Conservation (phyloP, 2,888 invertebrate genomes). For the Drosophila cognata region DNA sequence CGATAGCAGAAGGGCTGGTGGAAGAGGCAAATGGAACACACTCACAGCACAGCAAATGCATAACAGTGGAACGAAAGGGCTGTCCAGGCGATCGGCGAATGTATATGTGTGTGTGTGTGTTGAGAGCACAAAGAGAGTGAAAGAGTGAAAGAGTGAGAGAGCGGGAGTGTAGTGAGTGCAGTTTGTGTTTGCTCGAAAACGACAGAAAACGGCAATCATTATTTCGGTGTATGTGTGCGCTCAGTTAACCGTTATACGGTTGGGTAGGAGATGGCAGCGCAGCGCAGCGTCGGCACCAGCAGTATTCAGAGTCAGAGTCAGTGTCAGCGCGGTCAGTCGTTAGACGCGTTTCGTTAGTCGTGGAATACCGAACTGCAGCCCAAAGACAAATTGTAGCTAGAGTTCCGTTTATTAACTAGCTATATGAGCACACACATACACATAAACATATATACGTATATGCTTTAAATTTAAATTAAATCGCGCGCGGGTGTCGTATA, state of each 20-base stretch:
- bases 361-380: conserved; percentile 50
- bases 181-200: conserved; percentile 38
- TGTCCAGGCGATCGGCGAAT: conserved; percentile 46
- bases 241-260: conserved; percentile 53
- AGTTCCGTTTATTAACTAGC: conserved; percentile 39
- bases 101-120: conserved; percentile 7
- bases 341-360: conserved; percentile 65
- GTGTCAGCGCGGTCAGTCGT: conserved; percentile 56
- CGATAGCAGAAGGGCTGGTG: not conserved
- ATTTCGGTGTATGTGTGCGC: conserved; percentile 18
- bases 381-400: conserved; percentile 5
- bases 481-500: conserved; percentile 34
- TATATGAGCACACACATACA: not conserved
- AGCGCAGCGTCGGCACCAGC: conserved; percentile 10
- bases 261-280: conserved; percentile 29
- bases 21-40: conserved; percentile 13
- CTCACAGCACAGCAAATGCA: conserved; percentile 10
- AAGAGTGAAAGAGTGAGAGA: conserved; percentile 5
- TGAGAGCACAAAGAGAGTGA: conserved; percentile 8
- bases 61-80: conserved; percentile 44
- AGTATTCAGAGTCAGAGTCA: conserved; percentile 47
- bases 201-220: conserved; percentile 18
- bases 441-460: conserved; percentile 10
- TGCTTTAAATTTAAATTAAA: conserved; percentile 36
- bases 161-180: not conserved